Percentiles rank a stretch among this genome's conserved stretches.
Evolutionary conservation across 2,797 vertebrate species (phyloP).

Genomic region (Thripadectes ignobilis): DNA sequence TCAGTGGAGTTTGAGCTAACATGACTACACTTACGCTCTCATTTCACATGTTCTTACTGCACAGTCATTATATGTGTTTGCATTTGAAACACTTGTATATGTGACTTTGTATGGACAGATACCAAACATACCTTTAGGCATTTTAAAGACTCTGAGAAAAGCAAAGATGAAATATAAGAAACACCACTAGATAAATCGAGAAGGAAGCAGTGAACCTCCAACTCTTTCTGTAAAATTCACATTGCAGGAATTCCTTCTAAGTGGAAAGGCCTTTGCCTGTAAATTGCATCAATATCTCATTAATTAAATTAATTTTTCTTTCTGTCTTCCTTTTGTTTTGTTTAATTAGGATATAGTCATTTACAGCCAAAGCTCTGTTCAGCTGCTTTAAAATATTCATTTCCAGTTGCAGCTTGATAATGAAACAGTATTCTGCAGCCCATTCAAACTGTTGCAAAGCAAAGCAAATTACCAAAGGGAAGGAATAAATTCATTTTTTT

Average conservation of each 20-base stretch:
- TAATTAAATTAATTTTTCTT: slow-evolving; percentile 48
- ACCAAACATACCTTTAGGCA: background rate
- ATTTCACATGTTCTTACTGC: background rate
- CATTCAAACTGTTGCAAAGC: slow-evolving; percentile 40
- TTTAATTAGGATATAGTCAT: slow-evolving; percentile 56
- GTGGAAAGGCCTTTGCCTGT: background rate
- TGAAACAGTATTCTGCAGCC: slow-evolving; percentile 42
- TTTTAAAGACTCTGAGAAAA: background rate
- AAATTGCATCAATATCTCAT: slow-evolving; percentile 40
- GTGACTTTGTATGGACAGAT: background rate
- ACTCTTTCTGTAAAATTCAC: background rate
- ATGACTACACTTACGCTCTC: background rate
- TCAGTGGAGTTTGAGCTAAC: background rate
- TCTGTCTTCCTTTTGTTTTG: slow-evolving; percentile 21
- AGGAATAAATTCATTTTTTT: background rate
- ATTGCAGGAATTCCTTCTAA: background rate
- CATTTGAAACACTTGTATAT: background rate
- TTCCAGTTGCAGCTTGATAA: slow-evolving; percentile 57
- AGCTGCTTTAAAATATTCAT: slow-evolving; percentile 52
- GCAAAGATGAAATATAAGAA: background rate
- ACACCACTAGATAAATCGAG: background rate
- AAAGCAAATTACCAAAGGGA: slow-evolving; percentile 39
- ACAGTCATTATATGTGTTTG: background rate
- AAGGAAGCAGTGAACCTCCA: background rate
- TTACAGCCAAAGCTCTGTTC: slow-evolving; percentile 48